phyloP scores from a whole-genome alignment of 2,888 invertebrate genomes.

The Charanyca ferruginea region DNA sequence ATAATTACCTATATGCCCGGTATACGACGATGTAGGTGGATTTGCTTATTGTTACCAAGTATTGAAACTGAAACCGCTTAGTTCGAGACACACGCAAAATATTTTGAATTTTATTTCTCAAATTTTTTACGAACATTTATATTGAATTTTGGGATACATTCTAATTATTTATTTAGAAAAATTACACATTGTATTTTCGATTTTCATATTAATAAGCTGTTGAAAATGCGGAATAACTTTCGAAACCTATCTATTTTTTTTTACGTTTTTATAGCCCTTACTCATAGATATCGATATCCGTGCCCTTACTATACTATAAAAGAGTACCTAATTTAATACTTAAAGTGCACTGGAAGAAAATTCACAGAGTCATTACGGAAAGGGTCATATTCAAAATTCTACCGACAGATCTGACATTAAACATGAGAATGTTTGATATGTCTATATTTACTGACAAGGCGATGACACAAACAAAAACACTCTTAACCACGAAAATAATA shows the following conservation, averaged over 20 bases:
- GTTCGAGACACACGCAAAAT: neutral
- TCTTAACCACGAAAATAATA: slow-evolving; percentile 65
- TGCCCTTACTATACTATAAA: no score
- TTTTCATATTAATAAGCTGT: no score
- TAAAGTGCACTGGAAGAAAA: slow-evolving; percentile 50
- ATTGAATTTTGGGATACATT: neutral
- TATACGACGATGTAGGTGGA: no score
- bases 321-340: slow-evolving; percentile 20
- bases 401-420: slow-evolving; percentile 75
- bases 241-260: neutral
- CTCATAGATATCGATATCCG: no score
- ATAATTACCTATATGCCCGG: no score
- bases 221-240: neutral
- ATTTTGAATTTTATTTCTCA: no score
- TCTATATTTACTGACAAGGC: slow-evolving; percentile 71
- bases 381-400: slow-evolving; percentile 75
- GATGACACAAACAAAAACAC: slow-evolving; percentile 64
- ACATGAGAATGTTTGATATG: slow-evolving; percentile 75
- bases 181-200: neutral
- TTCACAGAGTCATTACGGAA: slow-evolving; percentile 68
- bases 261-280: slow-evolving; percentile 9
- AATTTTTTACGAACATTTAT: neutral
- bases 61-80: neutral
- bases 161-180: neutral
- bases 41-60: neutral